Evolutionary conservation across 2,888 invertebrate genomes (phyloP).

Genomic region (Parnassius apollo): DNA sequence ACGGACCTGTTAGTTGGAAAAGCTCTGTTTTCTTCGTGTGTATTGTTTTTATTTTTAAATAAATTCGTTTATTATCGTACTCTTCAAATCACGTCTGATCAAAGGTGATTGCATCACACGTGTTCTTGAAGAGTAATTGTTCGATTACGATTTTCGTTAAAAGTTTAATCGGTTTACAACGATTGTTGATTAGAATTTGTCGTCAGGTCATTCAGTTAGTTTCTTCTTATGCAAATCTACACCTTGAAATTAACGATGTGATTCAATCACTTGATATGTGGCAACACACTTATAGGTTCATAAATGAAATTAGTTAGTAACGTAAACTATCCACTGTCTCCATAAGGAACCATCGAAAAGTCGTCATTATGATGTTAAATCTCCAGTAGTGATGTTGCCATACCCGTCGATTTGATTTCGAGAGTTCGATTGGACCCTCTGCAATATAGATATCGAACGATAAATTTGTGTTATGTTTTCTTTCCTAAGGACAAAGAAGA

Average conservation of each 20-base stretch:
- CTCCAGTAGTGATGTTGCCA: constrained; percentile 41
- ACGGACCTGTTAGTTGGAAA: constrained; percentile 30
- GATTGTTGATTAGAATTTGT: background rate
- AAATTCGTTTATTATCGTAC: constrained; percentile 28
- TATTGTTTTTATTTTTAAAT: constrained; percentile 26
- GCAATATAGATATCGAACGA: constrained; percentile 36
- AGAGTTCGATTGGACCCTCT: constrained; percentile 29
- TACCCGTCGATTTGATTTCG: constrained; percentile 32
- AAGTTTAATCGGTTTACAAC: constrained; percentile 11
- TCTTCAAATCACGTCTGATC: constrained; percentile 41
- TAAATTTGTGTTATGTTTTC: constrained; percentile 64
- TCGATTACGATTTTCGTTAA: constrained; percentile 20
- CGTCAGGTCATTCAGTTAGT: constrained; percentile 1
- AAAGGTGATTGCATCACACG: constrained; percentile 40
- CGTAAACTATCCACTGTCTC: background rate
- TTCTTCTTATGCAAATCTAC: constrained; percentile 1
- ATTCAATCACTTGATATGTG: constrained; percentile 31
- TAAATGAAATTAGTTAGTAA: background rate
- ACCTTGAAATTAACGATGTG: constrained; percentile 22
- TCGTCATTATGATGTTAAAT: background rate
- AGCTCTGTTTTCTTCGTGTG: constrained; percentile 11
- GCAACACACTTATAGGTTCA: constrained; percentile 6
- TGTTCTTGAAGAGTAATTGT: constrained; percentile 27
- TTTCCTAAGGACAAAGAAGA: constrained; percentile 62
- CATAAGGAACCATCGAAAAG: background rate